A percentile compares a stretch with the other conserved stretches of the same genome.
These are phyloP conservation scores for Phyllostomus hastatus DNA, from an alignment of 2,113 vertebrate species.

Conservation along the genomic window DNA sequence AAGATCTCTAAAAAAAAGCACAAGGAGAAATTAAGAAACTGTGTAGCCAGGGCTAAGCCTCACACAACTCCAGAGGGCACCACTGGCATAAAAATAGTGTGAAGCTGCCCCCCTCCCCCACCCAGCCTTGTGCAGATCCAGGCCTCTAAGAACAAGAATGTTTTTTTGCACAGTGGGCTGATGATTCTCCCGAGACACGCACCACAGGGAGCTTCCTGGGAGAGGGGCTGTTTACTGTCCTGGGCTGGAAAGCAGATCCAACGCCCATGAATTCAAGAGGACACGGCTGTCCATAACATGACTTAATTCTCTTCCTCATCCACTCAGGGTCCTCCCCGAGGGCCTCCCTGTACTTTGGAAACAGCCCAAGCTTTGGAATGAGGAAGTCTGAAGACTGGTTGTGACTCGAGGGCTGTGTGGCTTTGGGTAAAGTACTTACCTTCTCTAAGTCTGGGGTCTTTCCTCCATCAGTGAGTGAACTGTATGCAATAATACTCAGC, in stretches of 20 bases:
- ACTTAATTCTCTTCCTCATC: not conserved
- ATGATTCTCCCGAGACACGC: not conserved
- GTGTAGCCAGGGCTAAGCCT: not conserved
- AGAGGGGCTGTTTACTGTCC: not conserved
- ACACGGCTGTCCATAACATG: not conserved
- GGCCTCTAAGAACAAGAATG: not conserved
- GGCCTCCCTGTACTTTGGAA: not conserved
- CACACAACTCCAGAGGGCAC: not conserved
- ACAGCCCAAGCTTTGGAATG: not conserved
- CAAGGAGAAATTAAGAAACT: not conserved
- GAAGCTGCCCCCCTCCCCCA: no score
- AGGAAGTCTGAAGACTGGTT: conserved; percentile 19
- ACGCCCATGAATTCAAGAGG: not conserved
- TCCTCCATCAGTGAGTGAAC: not conserved
- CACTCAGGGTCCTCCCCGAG: not conserved
- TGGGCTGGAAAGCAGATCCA: not conserved
- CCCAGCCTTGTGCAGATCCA: not conserved
- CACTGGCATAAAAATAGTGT: not conserved
- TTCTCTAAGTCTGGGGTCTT: not conserved
- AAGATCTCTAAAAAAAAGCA: not conserved
- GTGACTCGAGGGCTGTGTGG: not conserved
- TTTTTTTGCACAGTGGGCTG: not conserved
- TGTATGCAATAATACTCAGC: not conserved
- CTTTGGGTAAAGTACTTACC: not conserved
- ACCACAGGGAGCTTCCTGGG: not conserved